Evolutionary conservation across 1,140 invertebrate species (phyloP), one percentile per base, ranked within the genome.

Genomic region (Drosophila ogumai): DNA sequence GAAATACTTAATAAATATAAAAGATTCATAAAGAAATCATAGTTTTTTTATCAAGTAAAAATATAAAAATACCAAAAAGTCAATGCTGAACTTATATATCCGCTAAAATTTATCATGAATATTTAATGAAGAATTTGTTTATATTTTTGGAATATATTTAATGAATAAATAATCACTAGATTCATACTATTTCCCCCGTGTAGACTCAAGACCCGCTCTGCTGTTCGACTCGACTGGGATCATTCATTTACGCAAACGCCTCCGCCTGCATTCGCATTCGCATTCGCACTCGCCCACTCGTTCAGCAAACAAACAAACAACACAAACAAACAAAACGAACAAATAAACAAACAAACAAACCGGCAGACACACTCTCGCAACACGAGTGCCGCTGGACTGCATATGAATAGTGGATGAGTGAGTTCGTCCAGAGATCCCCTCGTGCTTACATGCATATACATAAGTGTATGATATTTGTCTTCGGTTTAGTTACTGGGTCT

Each of bases 221-320:
- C 17, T 36, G 22, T 64, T 40, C 52, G 59, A 77, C 74, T 46
- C 54, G 60, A 66, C 84, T 80, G 65, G 44, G 57, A 82, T 88
- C 86, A 88, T 90, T 88, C 85, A 88, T 88, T 88, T 88, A 88
- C 81, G 81, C 84, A 77, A 80, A 85, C 68, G 73, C 47, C 13
- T 13, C 3, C 67, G 38, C 66, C 13, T 44, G 38, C 66, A 54
- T 59, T 67, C 60, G 65, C 76, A 73, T 54, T 69, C 59, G 57
- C 72, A 73, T 50, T 77, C 76, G 52, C 61, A 63, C 60, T 63
- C 74, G 63, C 61, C 75, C 82, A 79, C 82, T 75, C 75, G 85
- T 81, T 81, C 75, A 49, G 75, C 75, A 71, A 78, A 61, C 66
- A 65, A 57, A 49, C 60, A 64, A 63, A 64, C 66, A 65, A 44